Evolutionary conservation across 1,140 invertebrate species (phyloP).

Genomic region (Contarinia nasturtii): DNA sequence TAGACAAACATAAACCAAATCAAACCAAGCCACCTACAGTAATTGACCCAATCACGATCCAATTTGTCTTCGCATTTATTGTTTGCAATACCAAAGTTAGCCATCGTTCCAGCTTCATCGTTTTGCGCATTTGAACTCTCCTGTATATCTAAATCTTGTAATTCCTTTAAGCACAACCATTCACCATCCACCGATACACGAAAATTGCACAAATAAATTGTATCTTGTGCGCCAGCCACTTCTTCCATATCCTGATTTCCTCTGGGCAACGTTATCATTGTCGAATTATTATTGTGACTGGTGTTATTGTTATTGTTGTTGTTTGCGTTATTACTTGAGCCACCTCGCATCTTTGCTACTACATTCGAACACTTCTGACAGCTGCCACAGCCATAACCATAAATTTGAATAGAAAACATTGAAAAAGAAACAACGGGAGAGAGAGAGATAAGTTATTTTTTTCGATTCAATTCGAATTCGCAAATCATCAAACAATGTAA

Average conservation of each 20-base stretch:
- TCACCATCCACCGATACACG: constrained; percentile 92
- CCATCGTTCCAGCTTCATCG: constrained; percentile 1
- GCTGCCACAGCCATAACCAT: no score
- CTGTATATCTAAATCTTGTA: constrained; percentile 74
- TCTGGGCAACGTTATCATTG: constrained; percentile 17
- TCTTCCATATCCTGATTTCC: constrained; percentile 16
- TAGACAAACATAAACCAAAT: background rate
- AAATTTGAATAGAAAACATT: no score
- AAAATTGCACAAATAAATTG: constrained; percentile 93
- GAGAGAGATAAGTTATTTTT: no score
- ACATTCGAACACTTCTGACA: no score
- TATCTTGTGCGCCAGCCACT: constrained; percentile 77
- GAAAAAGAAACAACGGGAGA: no score
- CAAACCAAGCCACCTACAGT: constrained; percentile 6
- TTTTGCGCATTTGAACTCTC: constrained; percentile 15
- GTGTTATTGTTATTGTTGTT: no score
- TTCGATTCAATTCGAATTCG: no score
- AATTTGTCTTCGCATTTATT: constrained; percentile 2
- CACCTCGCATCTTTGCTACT: no score
- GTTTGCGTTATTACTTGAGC: no score
- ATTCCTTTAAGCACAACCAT: constrained; percentile 89
- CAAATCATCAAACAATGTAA: no score
- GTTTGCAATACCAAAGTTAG: constrained; percentile 3
- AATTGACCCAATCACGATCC: constrained; percentile 7
- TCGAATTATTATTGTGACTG: background rate